These are phyloP conservation scores for Chamaetylas fuelleborni DNA, from an alignment of 2,113 vertebrate genomes.

Conservation along the genomic window DNA sequence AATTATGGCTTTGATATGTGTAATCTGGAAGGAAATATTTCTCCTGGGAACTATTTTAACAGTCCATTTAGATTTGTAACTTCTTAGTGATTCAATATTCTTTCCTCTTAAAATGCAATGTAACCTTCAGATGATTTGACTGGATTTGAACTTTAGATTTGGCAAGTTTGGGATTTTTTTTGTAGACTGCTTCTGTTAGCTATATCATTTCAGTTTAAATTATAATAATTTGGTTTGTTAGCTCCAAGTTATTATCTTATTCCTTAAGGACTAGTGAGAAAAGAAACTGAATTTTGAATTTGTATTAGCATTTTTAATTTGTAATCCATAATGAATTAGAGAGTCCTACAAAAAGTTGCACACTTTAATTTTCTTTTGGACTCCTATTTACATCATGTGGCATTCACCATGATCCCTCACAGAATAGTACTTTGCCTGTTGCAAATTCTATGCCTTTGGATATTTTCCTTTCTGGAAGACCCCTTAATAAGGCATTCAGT, in stretches of 20 bases:
- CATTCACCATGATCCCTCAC: neutral
- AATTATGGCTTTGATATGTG: neutral
- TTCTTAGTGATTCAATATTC: neutral
- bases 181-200: neutral
- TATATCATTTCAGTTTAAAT: neutral
- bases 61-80: neutral
- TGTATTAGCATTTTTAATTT: neutral
- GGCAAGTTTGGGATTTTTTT: neutral
- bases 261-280: neutral
- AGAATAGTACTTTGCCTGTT: neutral
- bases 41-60: neutral
- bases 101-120: neutral
- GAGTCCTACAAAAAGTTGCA: neutral
- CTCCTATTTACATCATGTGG: neutral
- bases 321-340: neutral
- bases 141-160: neutral
- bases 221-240: neutral
- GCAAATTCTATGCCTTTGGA: neutral
- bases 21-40: neutral
- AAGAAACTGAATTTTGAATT: neutral
- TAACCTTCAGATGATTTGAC: neutral
- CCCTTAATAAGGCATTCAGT: neutral
- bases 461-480: neutral
- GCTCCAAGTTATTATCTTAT: neutral
- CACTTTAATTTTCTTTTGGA: neutral